These are phyloP conservation scores for Aphelenchoides fujianensis DNA, from an alignment of 1,140 invertebrate species.

Conservation along the genomic window DNA sequence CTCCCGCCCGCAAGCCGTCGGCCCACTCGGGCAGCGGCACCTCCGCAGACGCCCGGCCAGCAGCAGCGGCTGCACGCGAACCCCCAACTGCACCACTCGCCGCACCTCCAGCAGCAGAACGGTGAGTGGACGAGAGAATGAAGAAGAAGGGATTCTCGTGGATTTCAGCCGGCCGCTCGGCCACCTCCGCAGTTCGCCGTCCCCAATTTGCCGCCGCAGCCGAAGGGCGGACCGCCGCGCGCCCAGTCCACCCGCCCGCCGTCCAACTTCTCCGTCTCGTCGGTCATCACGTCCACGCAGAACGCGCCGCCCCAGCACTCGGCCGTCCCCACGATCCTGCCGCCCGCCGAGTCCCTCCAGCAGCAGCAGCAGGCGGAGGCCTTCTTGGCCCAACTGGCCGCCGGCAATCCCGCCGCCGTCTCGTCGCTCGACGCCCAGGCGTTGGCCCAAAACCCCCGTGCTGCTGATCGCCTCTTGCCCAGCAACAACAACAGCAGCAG, in stretches of 20 bases:
- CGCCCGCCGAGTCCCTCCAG: neutral
- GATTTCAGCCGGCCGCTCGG: neutral
- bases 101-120: neutral
- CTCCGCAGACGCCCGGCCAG: neutral
- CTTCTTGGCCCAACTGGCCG: neutral
- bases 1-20: neutral
- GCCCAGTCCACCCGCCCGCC: conserved; percentile 9
- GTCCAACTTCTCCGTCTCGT: neutral
- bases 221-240: neutral
- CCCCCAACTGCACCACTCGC: neutral
- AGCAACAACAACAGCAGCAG: conserved; percentile 1
- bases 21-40: neutral
- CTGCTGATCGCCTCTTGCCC: too few species aligned
- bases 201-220: conserved; percentile 10
- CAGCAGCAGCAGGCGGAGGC: neutral
- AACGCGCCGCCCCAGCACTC: neutral
- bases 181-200: conserved; percentile 22
- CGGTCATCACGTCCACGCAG: conserved; percentile 7
- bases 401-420: too few species aligned
- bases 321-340: neutral
- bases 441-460: neutral
- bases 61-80: neutral
- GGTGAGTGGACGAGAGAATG: neutral
- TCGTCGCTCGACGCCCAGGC: too few species aligned
- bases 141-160: too few species aligned